Conservation (phyloP, 2,888 invertebrate species). For the Chironomus tentans region DNA sequence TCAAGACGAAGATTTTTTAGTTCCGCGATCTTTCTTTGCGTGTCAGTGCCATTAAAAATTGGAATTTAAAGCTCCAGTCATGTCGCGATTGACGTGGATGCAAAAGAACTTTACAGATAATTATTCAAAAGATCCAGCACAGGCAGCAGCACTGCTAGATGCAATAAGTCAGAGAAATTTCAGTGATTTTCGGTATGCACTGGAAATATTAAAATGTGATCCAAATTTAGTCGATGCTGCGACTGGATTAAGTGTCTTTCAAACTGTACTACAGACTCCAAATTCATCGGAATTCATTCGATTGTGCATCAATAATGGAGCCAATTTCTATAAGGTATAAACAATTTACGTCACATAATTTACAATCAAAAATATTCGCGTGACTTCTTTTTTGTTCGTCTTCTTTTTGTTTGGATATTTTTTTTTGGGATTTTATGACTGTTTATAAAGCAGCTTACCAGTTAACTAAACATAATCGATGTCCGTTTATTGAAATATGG, state of each 20-base stretch:
- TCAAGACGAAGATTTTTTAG: too few relatives aligned
- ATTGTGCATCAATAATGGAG: slow-evolving; percentile 8
- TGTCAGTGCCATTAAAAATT: too few relatives aligned
- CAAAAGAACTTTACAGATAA: background rate
- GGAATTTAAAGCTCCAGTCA: background rate
- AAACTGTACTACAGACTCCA: slow-evolving; percentile 3
- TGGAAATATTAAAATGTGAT: slow-evolving; percentile 20
- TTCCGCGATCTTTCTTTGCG: too few relatives aligned
- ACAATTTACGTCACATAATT: too few relatives aligned
- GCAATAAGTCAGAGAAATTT: background rate
- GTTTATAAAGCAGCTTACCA: too few relatives aligned
- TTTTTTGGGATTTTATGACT: too few relatives aligned
- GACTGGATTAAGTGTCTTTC: slow-evolving; percentile 6
- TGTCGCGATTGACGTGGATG: slow-evolving; percentile 17
- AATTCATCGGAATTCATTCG: slow-evolving; percentile 13
- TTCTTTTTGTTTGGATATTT: too few relatives aligned
- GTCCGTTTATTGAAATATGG: too few relatives aligned
- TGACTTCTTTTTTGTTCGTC: background rate
- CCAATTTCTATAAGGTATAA: slow-evolving; percentile 17
- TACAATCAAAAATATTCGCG: background rate
- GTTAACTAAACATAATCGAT: too few relatives aligned
- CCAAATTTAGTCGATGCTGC: slow-evolving; percentile 16
- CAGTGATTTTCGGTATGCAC: slow-evolving; percentile 17
- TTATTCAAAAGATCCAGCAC: slow-evolving; percentile 16
- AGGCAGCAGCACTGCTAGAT: slow-evolving; percentile 1